Evolutionary conservation across 2,797 vertebrate species (phyloP), one percentile per base, ranked within the genome.

Genomic region (Loriculus beryllinus): DNA sequence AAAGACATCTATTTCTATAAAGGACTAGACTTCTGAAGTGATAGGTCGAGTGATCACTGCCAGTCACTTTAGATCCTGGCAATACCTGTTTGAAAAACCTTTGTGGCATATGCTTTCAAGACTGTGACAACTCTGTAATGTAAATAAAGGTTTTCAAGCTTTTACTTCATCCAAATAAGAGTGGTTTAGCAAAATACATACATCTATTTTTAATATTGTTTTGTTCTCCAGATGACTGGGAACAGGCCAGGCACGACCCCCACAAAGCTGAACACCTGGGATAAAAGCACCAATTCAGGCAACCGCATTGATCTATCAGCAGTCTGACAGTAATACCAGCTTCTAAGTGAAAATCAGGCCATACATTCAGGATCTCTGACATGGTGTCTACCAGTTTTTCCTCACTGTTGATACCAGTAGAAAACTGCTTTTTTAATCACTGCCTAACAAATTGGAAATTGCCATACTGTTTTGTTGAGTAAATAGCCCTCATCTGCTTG

Each of bases 191-290:
- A 84, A 88, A 94, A 94, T 15, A 81, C 87, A 82, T 83, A 86
- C 86, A 91, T 93, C 63, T 68, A 21, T 67, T 94, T 88, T 77
- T 82, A 47, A 45, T 86, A 39, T 69, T 60, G 13, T 79, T 90
- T 69, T 92, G n/a, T 23, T 84, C 91, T 97, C 33, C 94, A 99
- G 99, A 98, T 99, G 98, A 99, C 98, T 40, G 99, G 98, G 96
- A 98, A 99, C 97, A 98, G 98, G 95, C 98, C 98, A 22, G 98
- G 98, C n/a, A 97, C 98, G 3, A 97, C 90, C 70, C 98, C 99
- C 70, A 98, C 98, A 4, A 99, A 98, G 96, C 98, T 99, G 96
- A 98, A 99, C 97, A 99, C 98, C 10, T 99, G 98, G 99, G 99
- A 99, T 95, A 99, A 98, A 96, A 99, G 99, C 97, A 99, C 96